Evolutionary conservation across 2,888 invertebrate genomes (phyloP).

Genomic region (Eupithecia exiguata): DNA sequence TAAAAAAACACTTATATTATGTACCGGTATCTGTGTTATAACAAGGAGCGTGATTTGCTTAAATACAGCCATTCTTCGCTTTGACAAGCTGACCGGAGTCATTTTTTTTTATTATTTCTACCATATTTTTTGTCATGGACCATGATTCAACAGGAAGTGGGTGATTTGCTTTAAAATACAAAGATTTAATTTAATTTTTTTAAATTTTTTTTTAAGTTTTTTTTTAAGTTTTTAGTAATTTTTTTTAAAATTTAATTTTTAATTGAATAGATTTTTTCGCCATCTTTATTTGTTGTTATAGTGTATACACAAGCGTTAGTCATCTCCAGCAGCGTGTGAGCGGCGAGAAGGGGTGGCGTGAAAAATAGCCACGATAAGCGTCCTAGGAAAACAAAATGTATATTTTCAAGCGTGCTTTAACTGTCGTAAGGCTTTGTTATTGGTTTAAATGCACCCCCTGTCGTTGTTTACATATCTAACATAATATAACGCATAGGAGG

Average conservation of each 20-base stretch:
- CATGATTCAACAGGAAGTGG: neutral
- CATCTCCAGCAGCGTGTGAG: neutral
- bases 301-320: neutral
- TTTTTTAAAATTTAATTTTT: no score
- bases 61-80: neutral
- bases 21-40: neutral
- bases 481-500: neutral
- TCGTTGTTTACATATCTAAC: neutral
- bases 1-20: no score
- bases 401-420: neutral
- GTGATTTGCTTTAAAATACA: neutral
- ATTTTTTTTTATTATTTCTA: neutral
- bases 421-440: neutral
- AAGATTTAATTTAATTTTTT: no score
- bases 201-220: no score
- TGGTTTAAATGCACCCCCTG: neutral
- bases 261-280: no score
- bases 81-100: neutral
- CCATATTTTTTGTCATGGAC: no score
- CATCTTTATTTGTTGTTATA: neutral
- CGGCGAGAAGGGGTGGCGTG: neutral
- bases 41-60: neutral
- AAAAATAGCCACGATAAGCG: neutral
- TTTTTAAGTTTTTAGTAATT: no score
- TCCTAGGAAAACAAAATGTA: neutral